Evolutionary conservation across 2,797 vertebrate genomes (phyloP), one percentile per base, ranked within the genome.

Genomic region (Bryconaethiops microstoma): DNA sequence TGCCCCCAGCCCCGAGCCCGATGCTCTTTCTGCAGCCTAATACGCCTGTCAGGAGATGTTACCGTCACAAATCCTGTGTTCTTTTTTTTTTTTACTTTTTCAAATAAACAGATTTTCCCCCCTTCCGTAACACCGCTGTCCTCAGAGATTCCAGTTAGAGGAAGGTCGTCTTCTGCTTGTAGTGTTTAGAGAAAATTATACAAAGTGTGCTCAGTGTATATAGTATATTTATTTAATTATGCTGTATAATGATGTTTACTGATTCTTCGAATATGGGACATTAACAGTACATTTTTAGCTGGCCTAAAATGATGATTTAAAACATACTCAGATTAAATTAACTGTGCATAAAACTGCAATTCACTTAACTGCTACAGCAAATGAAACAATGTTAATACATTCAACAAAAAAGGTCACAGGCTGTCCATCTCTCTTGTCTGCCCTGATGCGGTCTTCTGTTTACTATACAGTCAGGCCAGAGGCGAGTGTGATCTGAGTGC

Each of bases 1-100:
- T 96, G 96, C 96, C 96, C 92, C 92, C 87, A 95, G 95, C 95
- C 94, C 91, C 90, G 88, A 94, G 93, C 95, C 92, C 89, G 92
- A 96, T 97, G 96, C 94, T 97, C 97, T 97, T 97, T 97, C 95
- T 94, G 89, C 88, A 93, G 95, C 92, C 95, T 96, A 97, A 97
- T 97, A 95, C 96, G 95, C 94, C 94, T 97, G 96, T 98, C 97
- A 97, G 93, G 96, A 96, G 93, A 92, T 86, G 91, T 97, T 98
- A 97, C 86, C 92, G 92, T 98, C 97, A 97, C 82, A 88, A 91
- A 91, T 83, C 74, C 81, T 90, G 90, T 90, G 84, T 88, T 85
- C 88, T 87, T 82, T 89, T 86, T 88, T 79, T 91, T 87, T 85
- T 86, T 82, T 87, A 92, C 91, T 91, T 86, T 89, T 92, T 90